Evolutionary conservation across 2,888 invertebrate species (phyloP).

Genomic region (Pyrrhosoma nymphula): DNA sequence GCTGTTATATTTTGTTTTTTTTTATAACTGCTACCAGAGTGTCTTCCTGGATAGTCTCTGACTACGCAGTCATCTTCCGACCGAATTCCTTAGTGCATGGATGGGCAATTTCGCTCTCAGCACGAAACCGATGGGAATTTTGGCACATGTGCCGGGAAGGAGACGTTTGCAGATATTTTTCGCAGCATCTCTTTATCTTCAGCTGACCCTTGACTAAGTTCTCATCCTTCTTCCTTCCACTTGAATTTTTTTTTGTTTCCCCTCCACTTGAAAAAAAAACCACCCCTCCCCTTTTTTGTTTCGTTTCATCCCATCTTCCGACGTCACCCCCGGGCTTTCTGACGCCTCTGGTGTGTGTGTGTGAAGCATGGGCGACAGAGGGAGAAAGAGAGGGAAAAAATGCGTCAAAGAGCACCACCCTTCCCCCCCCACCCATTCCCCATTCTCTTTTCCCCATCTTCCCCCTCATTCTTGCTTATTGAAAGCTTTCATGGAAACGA

Average conservation of each 20-base stretch:
- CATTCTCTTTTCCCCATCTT: too few species aligned
- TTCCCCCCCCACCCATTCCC: not conserved
- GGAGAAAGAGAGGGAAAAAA: not conserved
- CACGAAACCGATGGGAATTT: not conserved
- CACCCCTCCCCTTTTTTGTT: not conserved
- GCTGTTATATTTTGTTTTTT: too few species aligned
- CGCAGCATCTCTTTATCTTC: not conserved
- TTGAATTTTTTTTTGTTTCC: not conserved
- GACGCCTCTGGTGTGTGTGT: not conserved
- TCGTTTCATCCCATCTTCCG: not conserved
- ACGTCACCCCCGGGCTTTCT: not conserved
- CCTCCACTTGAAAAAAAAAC: not conserved
- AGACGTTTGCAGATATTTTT: not conserved
- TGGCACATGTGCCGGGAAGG: not conserved
- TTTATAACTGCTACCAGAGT: too few species aligned
- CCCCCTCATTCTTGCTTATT: not conserved
- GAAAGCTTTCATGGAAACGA: not conserved
- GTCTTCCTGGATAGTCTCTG: too few species aligned
- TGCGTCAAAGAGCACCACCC: not conserved
- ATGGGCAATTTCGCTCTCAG: not conserved
- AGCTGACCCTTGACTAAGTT: not conserved
- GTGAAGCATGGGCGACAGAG: too few species aligned
- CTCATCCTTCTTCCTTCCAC: not conserved
- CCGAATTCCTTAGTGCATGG: too few species aligned
- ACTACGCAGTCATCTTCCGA: too few species aligned